Conservation (phyloP, 2,113 vertebrate genomes). For the Chelonoidis abingdonii region DNA sequence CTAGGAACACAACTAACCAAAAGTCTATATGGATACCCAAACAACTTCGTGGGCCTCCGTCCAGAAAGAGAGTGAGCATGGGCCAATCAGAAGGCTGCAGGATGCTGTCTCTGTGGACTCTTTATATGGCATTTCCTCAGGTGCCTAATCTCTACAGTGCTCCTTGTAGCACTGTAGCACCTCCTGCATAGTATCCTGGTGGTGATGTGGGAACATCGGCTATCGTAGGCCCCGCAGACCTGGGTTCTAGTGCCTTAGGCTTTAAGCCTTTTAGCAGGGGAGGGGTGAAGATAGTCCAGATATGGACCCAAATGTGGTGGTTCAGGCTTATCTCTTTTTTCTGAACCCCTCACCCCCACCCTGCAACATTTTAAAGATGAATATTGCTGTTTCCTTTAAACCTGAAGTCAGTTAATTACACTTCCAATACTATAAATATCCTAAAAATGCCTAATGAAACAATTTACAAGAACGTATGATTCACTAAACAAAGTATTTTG, state of each 20-base stretch:
- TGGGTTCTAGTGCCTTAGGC: neutral
- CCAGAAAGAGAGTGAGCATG: neutral
- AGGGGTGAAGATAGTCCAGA: too few species aligned
- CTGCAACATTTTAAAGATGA: slow-evolving; percentile 24
- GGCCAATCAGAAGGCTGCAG: neutral
- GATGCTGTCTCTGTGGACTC: neutral
- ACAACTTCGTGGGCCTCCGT: neutral
- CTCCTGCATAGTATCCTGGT: neutral
- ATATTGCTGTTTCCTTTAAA: slow-evolving; percentile 31
- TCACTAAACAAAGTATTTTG: slow-evolving; percentile 29
- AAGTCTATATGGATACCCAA: neutral
- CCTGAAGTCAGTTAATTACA: slow-evolving; percentile 48
- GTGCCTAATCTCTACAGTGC: neutral
- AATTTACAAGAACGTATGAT: slow-evolving; percentile 41
- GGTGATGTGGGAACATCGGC: neutral
- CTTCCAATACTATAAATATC: slow-evolving; percentile 23
- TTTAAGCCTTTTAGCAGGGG: neutral
- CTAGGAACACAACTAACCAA: neutral
- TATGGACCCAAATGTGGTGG: neutral
- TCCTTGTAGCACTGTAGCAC: neutral
- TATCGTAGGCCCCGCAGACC: neutral
- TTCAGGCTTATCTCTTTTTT: neutral
- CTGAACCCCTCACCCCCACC: neutral
- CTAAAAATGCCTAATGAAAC: slow-evolving; percentile 49
- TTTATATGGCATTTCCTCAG: neutral